These are phyloP conservation scores for Paedocypris micromegethes DNA, from an alignment of 2,797 vertebrate genomes.

Conservation along the genomic window DNA sequence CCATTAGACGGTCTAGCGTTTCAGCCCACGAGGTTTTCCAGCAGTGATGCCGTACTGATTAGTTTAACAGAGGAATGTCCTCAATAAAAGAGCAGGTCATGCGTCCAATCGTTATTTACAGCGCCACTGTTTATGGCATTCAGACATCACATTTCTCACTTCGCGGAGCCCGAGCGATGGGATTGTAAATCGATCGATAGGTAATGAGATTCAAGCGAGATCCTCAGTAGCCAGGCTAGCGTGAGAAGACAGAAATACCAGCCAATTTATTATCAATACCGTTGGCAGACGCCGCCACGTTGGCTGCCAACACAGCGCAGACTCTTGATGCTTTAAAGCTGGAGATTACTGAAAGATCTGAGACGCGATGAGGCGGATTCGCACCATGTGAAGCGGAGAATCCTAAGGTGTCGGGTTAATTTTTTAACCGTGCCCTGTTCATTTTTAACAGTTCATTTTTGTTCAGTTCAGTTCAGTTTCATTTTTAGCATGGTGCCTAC, in stretches of 20 bases:
- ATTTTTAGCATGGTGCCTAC: too few relatives aligned
- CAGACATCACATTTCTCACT: constrained; percentile 42
- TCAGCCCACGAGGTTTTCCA: too few relatives aligned
- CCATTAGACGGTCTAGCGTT: too few relatives aligned
- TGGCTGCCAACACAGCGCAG: constrained; percentile 13
- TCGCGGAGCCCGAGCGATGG: constrained; percentile 24
- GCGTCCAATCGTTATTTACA: neutral
- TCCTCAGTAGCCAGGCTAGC: constrained; percentile 9
- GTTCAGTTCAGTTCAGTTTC: too few relatives aligned
- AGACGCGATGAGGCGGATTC: too few relatives aligned
- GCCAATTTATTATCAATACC: constrained; percentile 35
- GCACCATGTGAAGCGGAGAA: too few relatives aligned
- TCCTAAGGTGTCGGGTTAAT: too few relatives aligned
- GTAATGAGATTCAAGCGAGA: constrained; percentile 44
- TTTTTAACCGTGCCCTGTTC: too few relatives aligned
- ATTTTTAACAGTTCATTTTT: too few relatives aligned
- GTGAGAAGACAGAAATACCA: constrained; percentile 35
- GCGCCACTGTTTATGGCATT: constrained; percentile 15
- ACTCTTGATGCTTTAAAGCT: neutral
- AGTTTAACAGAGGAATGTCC: neutral
- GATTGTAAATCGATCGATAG: constrained; percentile 47
- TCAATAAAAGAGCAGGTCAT: neutral
- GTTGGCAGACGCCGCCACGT: constrained; percentile 1
- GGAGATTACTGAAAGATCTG: too few relatives aligned
- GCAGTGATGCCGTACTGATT: neutral